phyloP scores from a whole-genome alignment of 2,797 vertebrate genomes.

The Neostethus bicornis region DNA sequence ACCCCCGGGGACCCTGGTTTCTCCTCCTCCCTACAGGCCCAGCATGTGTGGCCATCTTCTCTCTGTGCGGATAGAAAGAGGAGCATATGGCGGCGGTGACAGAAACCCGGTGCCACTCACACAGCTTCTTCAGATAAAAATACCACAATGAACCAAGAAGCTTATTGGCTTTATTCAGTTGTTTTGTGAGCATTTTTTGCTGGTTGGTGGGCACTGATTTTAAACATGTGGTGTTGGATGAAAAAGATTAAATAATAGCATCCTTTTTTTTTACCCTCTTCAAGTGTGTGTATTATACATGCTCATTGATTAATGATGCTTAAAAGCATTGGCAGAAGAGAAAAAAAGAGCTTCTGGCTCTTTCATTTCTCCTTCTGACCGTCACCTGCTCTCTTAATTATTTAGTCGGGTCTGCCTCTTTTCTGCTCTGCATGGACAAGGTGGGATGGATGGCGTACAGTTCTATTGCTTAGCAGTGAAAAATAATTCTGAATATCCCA shows the following conservation, averaged over 20 bases:
- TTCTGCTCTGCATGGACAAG: conserved; percentile 57
- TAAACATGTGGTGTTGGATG: conserved; percentile 29
- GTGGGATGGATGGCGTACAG: conserved; percentile 45
- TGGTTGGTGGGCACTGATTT: conserved; percentile 26
- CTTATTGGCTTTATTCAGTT: not conserved
- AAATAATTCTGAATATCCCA: conserved; percentile 48
- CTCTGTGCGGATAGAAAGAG: conserved; percentile 40
- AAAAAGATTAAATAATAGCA: conserved; percentile 34
- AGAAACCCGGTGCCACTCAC: conserved; percentile 51
- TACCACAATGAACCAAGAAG: conserved; percentile 7
- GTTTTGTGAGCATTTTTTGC: conserved; percentile 5
- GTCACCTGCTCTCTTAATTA: conserved; percentile 73
- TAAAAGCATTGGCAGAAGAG: conserved; percentile 19
- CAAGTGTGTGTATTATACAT: not conserved
- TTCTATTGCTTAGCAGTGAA: conserved; percentile 73
- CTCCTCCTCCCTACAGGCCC: conserved; percentile 46
- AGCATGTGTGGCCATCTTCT: conserved; percentile 53
- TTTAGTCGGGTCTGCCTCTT: conserved; percentile 69
- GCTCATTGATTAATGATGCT: conserved; percentile 20
- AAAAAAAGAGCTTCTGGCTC: conserved; percentile 36
- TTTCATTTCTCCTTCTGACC: conserved; percentile 52
- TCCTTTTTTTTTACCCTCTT: conserved; percentile 11
- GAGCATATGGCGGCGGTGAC: conserved; percentile 38
- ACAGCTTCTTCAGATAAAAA: conserved; percentile 21
- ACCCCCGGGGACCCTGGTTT: conserved; percentile 48